Evolutionary conservation across 1,140 invertebrate genomes (phyloP), one percentile per base, ranked within the genome.

Genomic region (Nasonia vitripennis): DNA sequence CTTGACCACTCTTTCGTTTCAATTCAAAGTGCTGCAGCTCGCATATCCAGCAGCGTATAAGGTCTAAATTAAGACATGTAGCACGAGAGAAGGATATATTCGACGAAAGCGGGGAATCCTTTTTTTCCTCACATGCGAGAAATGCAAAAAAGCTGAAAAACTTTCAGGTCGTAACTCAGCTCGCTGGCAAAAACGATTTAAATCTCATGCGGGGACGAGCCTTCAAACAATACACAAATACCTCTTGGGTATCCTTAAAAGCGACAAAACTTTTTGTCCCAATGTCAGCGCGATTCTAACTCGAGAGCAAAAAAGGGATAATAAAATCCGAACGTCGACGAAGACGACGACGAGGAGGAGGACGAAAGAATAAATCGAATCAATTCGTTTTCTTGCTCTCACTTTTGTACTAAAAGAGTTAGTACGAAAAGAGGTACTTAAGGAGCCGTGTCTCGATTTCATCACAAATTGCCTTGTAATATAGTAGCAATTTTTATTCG

Each of bases 201-300:
- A 82, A 86, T 86, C 75, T 55, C 23, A 73, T 71, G 34, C 27
- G 23, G 27, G 17, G 55, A 83, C 62, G 34, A 37, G 34, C 73
- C 37, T 73, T 82, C 55, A 68, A 86, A 86, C 79, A 86, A 86
- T 82, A 71, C 17, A 81, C 67, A 82, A 86, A 82, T 86, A 82
- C 51, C 41, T 31, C 41, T 55, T 6, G 31, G 9, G 67, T 55
- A 78, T 51, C 31, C 41, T 84, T 78, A 48, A 78, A 51, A 85
- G 83, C 68, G 83, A 85, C 83, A 80, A 85, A 80, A 79, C 77
- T 85, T 80, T 85, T 85, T 85, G 77, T 80, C 73, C 78, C 51
- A 41, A 23, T 73, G 62, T 78, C 70, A 85, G 17, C 12, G 83
- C 23, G 9, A 48, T 2, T 80, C 70, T 85, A 79, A 85, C 77